Conservation (phyloP, 1,140 invertebrate genomes). For the Drosophila eugracilis region DNA sequence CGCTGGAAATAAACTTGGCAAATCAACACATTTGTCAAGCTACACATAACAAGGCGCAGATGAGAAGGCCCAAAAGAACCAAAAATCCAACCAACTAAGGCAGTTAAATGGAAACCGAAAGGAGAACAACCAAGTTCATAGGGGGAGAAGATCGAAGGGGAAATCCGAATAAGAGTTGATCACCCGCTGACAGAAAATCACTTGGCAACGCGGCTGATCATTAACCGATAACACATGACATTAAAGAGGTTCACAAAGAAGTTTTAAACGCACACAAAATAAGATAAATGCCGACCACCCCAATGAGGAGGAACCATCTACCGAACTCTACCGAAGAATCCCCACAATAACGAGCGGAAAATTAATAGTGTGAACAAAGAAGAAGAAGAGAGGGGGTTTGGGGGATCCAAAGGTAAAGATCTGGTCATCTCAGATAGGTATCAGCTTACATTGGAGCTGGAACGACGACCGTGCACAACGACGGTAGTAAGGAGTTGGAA, state of each 20-base stretch:
- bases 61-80: not conserved
- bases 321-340: conserved; percentile 4
- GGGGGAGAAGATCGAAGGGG: not conserved
- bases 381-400: conserved; percentile 23
- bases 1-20: conserved; percentile 29
- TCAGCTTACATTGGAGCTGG: conserved; percentile 73
- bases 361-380: conserved; percentile 82
- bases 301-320: conserved; percentile 45
- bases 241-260: conserved; percentile 76
- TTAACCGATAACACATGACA: conserved; percentile 84
- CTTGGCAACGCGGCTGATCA: conserved; percentile 80
- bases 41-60: conserved; percentile 41
- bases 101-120: conserved; percentile 26
- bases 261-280: conserved; percentile 78
- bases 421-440: conserved; percentile 74
- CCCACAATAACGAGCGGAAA: conserved; percentile 73
- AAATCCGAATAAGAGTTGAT: conserved; percentile 31
- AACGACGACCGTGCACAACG: conserved; percentile 13
- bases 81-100: conserved; percentile 12
- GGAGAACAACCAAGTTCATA: conserved; percentile 11
- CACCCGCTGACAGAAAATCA: conserved; percentile 81
- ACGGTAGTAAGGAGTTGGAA: conserved; percentile 71
- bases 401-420: conserved; percentile 36
- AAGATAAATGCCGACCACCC: conserved; percentile 83
- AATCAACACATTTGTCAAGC: conserved; percentile 72